Evolutionary conservation across 2,888 invertebrate species (phyloP), one percentile per base, ranked within the genome.

Genomic region (Myopa tessellatipennis): DNA sequence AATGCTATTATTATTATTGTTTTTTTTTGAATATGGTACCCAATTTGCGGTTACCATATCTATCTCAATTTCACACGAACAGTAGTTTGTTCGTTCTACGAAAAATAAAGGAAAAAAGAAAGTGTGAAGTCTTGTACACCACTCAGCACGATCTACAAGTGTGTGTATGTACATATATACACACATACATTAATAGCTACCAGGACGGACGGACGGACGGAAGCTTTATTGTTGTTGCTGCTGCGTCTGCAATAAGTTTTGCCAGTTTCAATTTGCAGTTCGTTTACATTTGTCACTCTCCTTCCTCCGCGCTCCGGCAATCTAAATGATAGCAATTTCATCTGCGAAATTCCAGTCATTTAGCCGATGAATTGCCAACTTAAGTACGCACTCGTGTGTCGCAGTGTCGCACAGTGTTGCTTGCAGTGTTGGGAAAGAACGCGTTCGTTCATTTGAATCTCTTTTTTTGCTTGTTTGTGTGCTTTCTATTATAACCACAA

Each of bases 251-350:
- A 1, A 45, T 45, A 1, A 45, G 45, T 40, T 36, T 40, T 40
- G 45, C 34, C 14, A 8, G 7, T 60, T 60, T 36, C 60, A 40
- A 50, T 63, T 63, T 63, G 34, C 63, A 73, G 73, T 73, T 73
- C 73, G 50, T 73, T 63, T 73, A 73, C 73, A 61, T 73, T 60
- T 60, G 38, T 26, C 68, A 18, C 40, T 18, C 68, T 45, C 50
- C 40, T 34, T 26, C 61, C 18, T 18, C 18, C 60, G 16, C 60
- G 16, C 60, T 60, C 60, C 60, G 3, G 4, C 26, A 26, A 18
- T 61, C 61, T 8, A 45, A 50, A n/a, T 34, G 34, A 45, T 61
- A 14, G 40, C 12, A 34, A 63, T 61, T 72, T 36, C n/a, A 45
- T 45, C 40, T 45, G 18, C 38, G 16, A 40, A 0, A 34, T 63